A percentile compares a stretch with the other conserved stretches of the same genome.
Evolutionary conservation across 2,888 invertebrate species (phyloP).

Genomic region (Philaethria dido): DNA sequence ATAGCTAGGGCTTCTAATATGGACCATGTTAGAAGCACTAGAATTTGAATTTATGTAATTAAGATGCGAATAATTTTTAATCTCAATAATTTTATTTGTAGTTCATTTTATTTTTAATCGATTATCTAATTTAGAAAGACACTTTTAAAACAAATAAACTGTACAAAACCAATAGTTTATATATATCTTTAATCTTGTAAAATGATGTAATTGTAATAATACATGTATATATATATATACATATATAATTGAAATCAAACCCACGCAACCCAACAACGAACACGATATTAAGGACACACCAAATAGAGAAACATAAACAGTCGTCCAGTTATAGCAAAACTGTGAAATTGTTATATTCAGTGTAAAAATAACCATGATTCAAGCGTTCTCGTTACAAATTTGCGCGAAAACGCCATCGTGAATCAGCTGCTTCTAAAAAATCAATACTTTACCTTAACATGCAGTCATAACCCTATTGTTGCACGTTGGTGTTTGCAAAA

Average conservation of each 20-base stretch:
- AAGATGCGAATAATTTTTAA: too few relatives aligned
- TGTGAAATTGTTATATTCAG: conserved; percentile 42
- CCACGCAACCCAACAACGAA: conserved; percentile 29
- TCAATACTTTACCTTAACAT: conserved; percentile 63
- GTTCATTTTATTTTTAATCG: too few relatives aligned
- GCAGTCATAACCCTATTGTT: conserved; percentile 33
- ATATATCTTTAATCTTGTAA: too few relatives aligned
- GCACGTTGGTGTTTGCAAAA: not conserved
- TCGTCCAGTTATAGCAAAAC: conserved; percentile 24
- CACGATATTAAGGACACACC: conserved; percentile 25
- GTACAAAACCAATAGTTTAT: too few relatives aligned
- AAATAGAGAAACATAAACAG: conserved; percentile 30
- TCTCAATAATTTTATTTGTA: too few relatives aligned
- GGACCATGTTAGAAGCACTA: too few relatives aligned
- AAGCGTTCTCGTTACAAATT: conserved; percentile 53
- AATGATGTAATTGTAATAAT: not conserved
- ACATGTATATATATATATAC: not conserved
- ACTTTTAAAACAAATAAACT: too few relatives aligned
- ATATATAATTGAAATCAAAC: conserved; percentile 22
- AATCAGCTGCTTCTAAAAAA: conserved; percentile 76
- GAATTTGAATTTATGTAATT: too few relatives aligned
- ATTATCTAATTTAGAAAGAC: too few relatives aligned
- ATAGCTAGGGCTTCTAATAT: too few relatives aligned
- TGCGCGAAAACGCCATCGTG: conserved; percentile 64
- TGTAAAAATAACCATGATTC: conserved; percentile 69